Conservation (phyloP, 2,888 invertebrate species). For the Patella caerulea region DNA sequence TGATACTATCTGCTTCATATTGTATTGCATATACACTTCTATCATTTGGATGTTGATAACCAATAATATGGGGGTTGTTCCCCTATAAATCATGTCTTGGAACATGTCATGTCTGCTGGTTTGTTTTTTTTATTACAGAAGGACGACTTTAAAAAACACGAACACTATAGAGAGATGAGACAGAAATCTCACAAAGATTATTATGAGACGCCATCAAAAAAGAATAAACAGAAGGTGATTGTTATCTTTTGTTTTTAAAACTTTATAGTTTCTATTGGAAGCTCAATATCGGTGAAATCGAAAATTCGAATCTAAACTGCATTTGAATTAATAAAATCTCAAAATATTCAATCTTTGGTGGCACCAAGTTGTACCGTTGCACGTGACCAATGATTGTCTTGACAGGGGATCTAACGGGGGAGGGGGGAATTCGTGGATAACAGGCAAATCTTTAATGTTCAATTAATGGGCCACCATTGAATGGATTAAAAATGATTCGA, state of each 20-base stretch:
- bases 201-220: constrained; percentile 43
- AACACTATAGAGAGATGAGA: constrained; percentile 52
- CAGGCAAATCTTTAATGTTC: too few species aligned
- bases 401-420: too few species aligned
- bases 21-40: neutral
- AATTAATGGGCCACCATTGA: too few species aligned
- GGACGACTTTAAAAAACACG: constrained; percentile 55
- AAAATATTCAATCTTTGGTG: too few species aligned
- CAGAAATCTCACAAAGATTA: constrained; percentile 57
- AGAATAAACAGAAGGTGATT: neutral
- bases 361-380: too few species aligned
- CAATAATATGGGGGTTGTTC: neutral
- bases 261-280: neutral
- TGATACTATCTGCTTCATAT: too few species aligned
- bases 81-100: too few species aligned
- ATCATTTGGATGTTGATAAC: neutral
- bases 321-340: too few species aligned
- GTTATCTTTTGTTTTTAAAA: neutral
- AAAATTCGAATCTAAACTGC: neutral
- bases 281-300: neutral
- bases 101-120: too few species aligned
- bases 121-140: constrained; percentile 43
- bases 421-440: too few species aligned
- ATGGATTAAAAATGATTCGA: too few species aligned
- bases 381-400: too few species aligned